Evolutionary conservation across 2,888 invertebrate species (phyloP), one percentile per base, ranked within the genome.

Genomic region (Erannis defoliaria): DNA sequence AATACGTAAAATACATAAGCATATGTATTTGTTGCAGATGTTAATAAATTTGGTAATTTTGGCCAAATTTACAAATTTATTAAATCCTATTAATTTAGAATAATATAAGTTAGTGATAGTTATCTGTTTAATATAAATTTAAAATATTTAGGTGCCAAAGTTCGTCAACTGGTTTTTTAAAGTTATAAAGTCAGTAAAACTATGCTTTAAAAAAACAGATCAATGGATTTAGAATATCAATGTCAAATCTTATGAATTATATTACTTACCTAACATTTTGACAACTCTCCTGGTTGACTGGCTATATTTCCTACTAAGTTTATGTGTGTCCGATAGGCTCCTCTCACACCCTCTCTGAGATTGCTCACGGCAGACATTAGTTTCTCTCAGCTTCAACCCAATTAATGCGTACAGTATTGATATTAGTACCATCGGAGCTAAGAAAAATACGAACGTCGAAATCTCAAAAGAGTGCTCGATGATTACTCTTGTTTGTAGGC

Each of bases 361-460:
- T 55, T 80, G 86, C 59, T 77, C 89, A 76, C 84, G 84, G 21
- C 66, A 75, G n/a, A 70, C 59, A 55, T 77, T 85, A 0, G 94
- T 93, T 71, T 93, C 90, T 58, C 93, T 91, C 42, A 96, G 85
- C 71, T 94, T 94, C 19, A 95, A 69, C 18, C 94, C 96, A 71
- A 96, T 95, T 56, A 95, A 84, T 12, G 94, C 88, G 81, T 97
- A 97, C 14, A 97, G 86, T n/a, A 96, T 95, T 2, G 95, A 95
- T 73, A 97, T 96, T 29, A 96, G 81, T 19, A 95, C 93, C 96
- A 97, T 96, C 0, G 97, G 97, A 0, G 95, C 93, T 31, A 96
- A 93, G 86, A 97, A 97, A 83, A 97, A 96, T 57, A 97, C 84
- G 75, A 95, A 93, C 2, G 95, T 95, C 0, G 97, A 96, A 72